Evolutionary conservation across 2,888 invertebrate species (phyloP).

Genomic region (Pomacea canaliculata): DNA sequence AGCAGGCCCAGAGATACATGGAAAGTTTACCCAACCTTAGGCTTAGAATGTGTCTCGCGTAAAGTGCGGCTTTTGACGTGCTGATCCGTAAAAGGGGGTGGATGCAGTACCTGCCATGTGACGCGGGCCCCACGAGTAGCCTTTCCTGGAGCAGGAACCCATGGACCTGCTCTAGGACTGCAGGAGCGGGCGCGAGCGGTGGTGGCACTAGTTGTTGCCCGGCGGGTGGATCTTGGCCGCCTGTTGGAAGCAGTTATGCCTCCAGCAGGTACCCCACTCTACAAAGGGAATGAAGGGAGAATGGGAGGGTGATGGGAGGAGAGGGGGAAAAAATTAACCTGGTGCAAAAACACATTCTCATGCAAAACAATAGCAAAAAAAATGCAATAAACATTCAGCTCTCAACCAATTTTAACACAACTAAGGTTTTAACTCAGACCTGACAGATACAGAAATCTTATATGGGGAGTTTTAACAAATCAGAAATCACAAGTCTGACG

Average conservation of each 20-base stretch:
- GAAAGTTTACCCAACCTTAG: too few species aligned
- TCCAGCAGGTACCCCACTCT: not conserved
- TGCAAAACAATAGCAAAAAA: too few species aligned
- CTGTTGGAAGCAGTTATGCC: constrained; percentile 14
- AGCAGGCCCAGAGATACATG: too few species aligned
- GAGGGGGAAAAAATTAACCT: not conserved
- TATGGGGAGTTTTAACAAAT: not conserved
- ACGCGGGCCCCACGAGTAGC: constrained; percentile 59
- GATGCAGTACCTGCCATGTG: constrained; percentile 61
- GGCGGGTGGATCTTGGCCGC: constrained; percentile 33
- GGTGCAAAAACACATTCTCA: too few species aligned
- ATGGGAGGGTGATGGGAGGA: not conserved
- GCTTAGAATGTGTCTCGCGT: not conserved
- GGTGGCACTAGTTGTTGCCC: constrained; percentile 6
- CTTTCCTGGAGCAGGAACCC: constrained; percentile 67
- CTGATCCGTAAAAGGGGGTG: not conserved
- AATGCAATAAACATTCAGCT: too few species aligned
- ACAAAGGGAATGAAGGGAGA: not conserved
- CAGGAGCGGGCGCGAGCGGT: constrained; percentile 46
- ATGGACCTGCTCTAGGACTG: constrained; percentile 58
- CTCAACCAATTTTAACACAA: too few species aligned
- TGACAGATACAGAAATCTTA: too few species aligned
- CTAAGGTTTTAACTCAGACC: too few species aligned
- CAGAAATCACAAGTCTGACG: not conserved
- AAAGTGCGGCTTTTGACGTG: not conserved